These are phyloP conservation scores for Tridacna crocea DNA, from an alignment of 2,888 invertebrate species.

Conservation along the genomic window DNA sequence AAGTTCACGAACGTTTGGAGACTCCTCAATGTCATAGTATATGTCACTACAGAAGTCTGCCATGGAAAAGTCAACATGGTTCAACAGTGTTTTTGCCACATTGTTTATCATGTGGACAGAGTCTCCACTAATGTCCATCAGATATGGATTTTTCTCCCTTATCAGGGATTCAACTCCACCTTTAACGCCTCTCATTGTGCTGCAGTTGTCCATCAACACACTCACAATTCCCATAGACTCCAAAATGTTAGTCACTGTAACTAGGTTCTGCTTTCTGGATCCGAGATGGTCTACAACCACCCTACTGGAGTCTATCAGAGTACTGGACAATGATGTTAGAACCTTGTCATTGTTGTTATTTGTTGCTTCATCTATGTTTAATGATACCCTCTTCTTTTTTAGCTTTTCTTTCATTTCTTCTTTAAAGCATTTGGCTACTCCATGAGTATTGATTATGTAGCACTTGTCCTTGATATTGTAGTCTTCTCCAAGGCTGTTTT, in stretches of 20 bases:
- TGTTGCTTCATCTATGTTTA: constrained; percentile 42
- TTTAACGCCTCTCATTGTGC: constrained; percentile 37
- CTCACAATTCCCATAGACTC: constrained; percentile 27
- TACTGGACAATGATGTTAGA: no score
- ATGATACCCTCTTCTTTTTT: constrained; percentile 5
- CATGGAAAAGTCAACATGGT: constrained; percentile 11
- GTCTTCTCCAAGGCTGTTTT: constrained; percentile 21
- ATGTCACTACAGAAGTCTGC: constrained; percentile 31
- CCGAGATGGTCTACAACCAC: constrained; percentile 25
- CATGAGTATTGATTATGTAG: constrained; percentile 30
- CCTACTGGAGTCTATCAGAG: constrained; percentile 12
- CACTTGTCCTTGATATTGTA: constrained; percentile 3
- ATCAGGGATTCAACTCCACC: constrained; percentile 37
- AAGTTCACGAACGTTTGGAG: constrained; percentile 30
- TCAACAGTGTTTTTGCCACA: constrained; percentile 33
- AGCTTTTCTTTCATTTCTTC: constrained; percentile 25
- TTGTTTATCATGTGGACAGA: constrained; percentile 41
- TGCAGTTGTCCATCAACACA: constrained; percentile 38
- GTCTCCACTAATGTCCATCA: constrained; percentile 49
- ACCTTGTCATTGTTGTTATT: constrained; percentile 44
- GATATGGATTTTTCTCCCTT: constrained; percentile 24
- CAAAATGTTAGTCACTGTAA: constrained; percentile 27
- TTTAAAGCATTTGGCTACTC: constrained; percentile 31
- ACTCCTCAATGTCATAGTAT: constrained; percentile 43
- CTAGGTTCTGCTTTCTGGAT: constrained; percentile 30